Evolutionary conservation across 2,797 vertebrate genomes (phyloP).

Genomic region (Ibycter americanus): DNA sequence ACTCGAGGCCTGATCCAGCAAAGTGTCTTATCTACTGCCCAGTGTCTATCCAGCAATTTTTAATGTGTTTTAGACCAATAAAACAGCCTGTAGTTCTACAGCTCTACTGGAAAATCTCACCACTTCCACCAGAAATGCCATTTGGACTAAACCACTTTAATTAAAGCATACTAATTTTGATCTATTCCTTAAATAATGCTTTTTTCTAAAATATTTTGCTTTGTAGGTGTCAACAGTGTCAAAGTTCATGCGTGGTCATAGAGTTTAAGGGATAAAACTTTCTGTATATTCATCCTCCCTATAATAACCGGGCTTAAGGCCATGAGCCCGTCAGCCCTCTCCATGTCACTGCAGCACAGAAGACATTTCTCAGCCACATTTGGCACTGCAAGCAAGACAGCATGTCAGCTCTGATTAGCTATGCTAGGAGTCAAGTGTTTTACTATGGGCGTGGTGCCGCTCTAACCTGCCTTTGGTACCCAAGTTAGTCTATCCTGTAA

Average conservation of each 20-base stretch:
- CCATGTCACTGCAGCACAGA: neutral
- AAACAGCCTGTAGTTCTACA: neutral
- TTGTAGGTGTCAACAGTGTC: neutral
- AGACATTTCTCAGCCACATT: neutral
- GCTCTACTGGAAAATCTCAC: neutral
- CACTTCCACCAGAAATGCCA: neutral
- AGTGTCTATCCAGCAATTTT: neutral
- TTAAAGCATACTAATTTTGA: neutral
- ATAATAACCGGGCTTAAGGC: neutral
- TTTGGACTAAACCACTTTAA: neutral
- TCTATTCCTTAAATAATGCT: neutral
- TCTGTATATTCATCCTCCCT: neutral
- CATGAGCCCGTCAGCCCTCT: neutral
- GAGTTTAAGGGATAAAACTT: neutral
- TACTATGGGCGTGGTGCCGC: neutral
- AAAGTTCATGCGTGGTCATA: neutral
- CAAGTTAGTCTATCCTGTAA: neutral
- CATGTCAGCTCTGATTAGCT: neutral
- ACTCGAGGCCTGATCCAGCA: neutral
- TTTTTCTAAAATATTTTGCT: neutral
- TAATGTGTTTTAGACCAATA: neutral
- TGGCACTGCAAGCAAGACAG: neutral
- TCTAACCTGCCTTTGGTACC: neutral
- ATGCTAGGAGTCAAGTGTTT: neutral
- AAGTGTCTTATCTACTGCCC: neutral